phyloP scores from a whole-genome alignment of 2,888 invertebrate species.

The Acanthosepion lycidas region DNA sequence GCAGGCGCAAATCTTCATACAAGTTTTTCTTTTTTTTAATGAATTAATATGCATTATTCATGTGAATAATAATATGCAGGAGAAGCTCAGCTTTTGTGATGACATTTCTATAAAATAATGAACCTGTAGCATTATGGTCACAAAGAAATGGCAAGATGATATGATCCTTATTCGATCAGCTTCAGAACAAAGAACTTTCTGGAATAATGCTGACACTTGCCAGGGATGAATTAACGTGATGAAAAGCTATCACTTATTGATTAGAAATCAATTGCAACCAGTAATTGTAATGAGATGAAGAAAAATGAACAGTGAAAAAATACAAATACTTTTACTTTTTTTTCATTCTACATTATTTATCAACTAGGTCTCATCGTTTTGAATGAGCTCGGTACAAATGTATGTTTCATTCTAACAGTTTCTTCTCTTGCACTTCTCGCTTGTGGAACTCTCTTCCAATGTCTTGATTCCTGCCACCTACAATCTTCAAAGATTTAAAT shows the following conservation, averaged over 20 bases:
- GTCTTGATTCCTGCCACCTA: no score
- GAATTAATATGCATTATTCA: not conserved
- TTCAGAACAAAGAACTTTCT: not conserved
- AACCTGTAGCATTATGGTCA: not conserved
- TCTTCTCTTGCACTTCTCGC: no score
- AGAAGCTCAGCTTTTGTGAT: not conserved
- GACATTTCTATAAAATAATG: not conserved
- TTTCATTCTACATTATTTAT: no score
- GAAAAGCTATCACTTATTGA: not conserved
- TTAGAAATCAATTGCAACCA: no score
- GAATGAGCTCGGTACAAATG: no score
- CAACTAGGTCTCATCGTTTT: no score
- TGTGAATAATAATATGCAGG: not conserved
- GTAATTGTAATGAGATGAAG: no score
- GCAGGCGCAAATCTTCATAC: not conserved
- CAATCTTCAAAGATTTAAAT: no score
- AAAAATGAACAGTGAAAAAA: no score
- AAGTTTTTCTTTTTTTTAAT: not conserved
- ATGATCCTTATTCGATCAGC: not conserved
- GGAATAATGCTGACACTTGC: not conserved
- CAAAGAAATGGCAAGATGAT: not conserved
- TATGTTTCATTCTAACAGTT: no score
- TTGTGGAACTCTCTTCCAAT: no score
- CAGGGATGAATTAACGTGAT: not conserved
- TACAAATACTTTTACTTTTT: no score